Evolutionary conservation across 1,140 invertebrate genomes (phyloP), one percentile per base, ranked within the genome.

Genomic region (Aplysia californica): DNA sequence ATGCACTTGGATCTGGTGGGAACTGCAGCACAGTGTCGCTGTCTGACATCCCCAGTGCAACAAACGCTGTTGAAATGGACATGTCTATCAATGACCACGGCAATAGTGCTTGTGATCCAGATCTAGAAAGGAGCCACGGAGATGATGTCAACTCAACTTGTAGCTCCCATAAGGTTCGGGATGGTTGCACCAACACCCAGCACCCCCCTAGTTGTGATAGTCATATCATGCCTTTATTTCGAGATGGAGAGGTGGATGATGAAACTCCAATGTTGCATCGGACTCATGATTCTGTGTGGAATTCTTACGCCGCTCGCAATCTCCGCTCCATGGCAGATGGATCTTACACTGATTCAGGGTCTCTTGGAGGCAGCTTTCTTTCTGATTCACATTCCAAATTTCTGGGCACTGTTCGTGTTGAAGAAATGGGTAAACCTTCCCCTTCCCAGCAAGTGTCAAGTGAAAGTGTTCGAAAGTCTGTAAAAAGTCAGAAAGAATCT

Each of bases 231-330:
- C 78, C 73, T 6, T 80, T 84, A 1, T 83, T 80, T 31, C 50
- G 81, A 55, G 80, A 82, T 59, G 81, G 85, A 39, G 83, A 79
- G 38, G 65, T 79, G 10, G 74, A 79, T 1, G 85, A 87, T 58
- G 79, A 82, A 38, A 88, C 87, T 21, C 87, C 87, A 1, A 80
- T 85, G 70, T 82, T 87, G 75, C 83, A 85, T 72, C 77, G 83
- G 39, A 79, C 82, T 18, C 75, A 85, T 56, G 82, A 84, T 58
- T 84, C 86, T 39, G 82, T 87, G 29, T 82, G 80, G 81, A 86
- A 83, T 35, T 87, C 85, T 0, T 86, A 83, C 71, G 80, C 87
- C 3, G 85, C 87, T 0, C 75, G 79, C 38, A 85, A 84, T 65
- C 76, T 88, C 29, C 78, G 84, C 20, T 84, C 82, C 15, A 81